Base-by-base conservation (phyloP, 2,797 vertebrate genomes). In the Heliangelus exortis region DNA sequence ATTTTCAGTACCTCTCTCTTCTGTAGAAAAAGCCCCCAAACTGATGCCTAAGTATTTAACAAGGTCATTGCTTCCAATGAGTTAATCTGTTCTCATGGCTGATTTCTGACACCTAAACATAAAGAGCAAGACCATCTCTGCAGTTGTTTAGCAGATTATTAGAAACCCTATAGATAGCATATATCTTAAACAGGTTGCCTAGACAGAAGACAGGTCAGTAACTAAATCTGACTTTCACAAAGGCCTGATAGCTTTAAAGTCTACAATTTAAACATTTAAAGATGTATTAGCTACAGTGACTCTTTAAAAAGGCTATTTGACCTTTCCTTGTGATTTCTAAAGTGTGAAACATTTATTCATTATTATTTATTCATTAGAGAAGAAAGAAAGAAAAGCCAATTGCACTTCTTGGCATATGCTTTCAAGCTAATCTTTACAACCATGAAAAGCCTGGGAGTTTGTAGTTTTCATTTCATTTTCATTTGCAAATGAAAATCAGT, bases 351-450 rank as follows among this genome's bases (percentile, higher is more conserved):
- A 3, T 74, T 92, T 83, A 61, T 61, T 94, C 21, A 77, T 76
- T 23, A 66, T 86, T 82, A 91, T 77, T 65, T 84, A 55, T 66
- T 89, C 48, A 74, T 80, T 47, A 89, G 23, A 91, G 23, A 6
- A 80, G 55, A 69, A 93, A 91, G 21, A 55, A 85, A 66, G 33
- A 95, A 33, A 89, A 92, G n/a, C n/a, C 78, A 89, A 72, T 11
- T 45, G 12, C 21, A 36, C 54, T 92, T 77, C 67, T 67, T 19
- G 23, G 47, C 28, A 26, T 16, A 54, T 4, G 23, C 58, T 94
- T 92, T 89, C 76, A 75, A 87, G 65, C n/a, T 83, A 80, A 91
- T 92, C 89, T 93, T 85, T 67, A 84, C 14, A 85, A 59, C 62
- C 76, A 57, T 4, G n/a, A 87, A 75, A 62, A 89, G 69, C 39